Percentiles rank a stretch among this genome's conserved stretches.
phyloP scores from a whole-genome alignment of 2,113 vertebrate genomes.

The Dipodomys stephensi region DNA sequence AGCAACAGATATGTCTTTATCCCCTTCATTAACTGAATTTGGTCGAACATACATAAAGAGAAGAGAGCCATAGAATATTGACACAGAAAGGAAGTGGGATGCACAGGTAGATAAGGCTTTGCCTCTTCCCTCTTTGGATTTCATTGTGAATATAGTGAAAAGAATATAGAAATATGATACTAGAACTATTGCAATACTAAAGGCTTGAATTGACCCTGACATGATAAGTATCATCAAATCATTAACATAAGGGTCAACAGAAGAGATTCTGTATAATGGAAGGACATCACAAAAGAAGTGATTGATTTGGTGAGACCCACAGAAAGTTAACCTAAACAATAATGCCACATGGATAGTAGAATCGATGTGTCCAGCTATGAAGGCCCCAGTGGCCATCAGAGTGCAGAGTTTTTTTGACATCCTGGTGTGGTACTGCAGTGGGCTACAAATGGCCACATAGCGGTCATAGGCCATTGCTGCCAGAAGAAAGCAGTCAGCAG shows the following conservation, averaged over 20 bases:
- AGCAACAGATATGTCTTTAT: conserved; percentile 49
- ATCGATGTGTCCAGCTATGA: conserved; percentile 7
- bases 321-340: conserved; percentile 60
- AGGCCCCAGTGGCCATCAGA: conserved; percentile 26
- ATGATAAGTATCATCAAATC: conserved; percentile 51
- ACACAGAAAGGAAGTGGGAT: conserved; percentile 72
- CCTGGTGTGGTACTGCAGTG: conserved; percentile 51
- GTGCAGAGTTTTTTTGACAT: conserved; percentile 63
- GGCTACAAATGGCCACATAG: conserved; percentile 55
- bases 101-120: conserved; percentile 72
- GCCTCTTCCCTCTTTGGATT: conserved; percentile 43
- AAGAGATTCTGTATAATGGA: conserved; percentile 48
- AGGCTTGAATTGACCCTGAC: neutral
- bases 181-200: neutral
- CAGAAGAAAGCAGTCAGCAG: conserved; percentile 59
- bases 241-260: conserved; percentile 53
- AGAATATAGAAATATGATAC: conserved; percentile 66
- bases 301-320: conserved; percentile 28
- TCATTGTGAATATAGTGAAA: conserved; percentile 63
- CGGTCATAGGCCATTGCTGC: conserved; percentile 63
- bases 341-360: neutral
- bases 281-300: conserved; percentile 58
- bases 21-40: neutral
- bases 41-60: conserved; percentile 47
- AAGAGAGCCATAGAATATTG: conserved; percentile 70